These are phyloP conservation scores for Taxidea taxus DNA, from an alignment of 2,113 vertebrate species.

Conservation along the genomic window DNA sequence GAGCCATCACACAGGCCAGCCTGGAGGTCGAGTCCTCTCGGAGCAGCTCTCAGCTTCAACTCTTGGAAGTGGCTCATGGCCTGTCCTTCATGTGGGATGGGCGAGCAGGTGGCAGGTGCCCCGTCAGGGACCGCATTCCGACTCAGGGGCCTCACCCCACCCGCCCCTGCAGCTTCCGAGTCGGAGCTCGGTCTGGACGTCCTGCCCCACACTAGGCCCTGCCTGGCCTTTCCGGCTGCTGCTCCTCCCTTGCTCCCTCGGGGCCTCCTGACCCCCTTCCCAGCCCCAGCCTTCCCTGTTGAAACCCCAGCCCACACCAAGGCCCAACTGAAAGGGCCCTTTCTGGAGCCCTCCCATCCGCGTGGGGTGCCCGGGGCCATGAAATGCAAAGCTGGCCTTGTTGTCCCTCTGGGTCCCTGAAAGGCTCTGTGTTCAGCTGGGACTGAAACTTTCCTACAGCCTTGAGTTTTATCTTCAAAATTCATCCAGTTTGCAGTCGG, in stretches of 20 bases:
- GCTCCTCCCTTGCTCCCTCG: background rate
- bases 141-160: background rate
- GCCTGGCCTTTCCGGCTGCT: background rate
- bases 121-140: background rate
- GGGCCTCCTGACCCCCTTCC: background rate
- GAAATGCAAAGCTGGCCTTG: background rate
- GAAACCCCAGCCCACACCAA: background rate
- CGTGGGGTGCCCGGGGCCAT: background rate
- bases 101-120: background rate
- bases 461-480: background rate
- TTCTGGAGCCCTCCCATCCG: background rate
- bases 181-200: background rate
- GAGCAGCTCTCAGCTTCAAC: background rate
- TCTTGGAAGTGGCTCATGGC: background rate
- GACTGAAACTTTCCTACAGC: background rate
- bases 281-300: background rate
- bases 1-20: background rate
- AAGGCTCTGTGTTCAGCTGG: background rate
- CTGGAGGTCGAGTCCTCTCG: background rate
- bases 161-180: background rate
- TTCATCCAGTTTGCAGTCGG: background rate
- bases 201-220: background rate
- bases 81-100: background rate
- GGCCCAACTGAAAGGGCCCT: background rate
- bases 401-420: background rate